Percentiles rank a stretch among this genome's conserved stretches.
These are phyloP conservation scores for Aphelinus atriplicis DNA, from an alignment of 1,140 invertebrate genomes.

Conservation along the genomic window DNA sequence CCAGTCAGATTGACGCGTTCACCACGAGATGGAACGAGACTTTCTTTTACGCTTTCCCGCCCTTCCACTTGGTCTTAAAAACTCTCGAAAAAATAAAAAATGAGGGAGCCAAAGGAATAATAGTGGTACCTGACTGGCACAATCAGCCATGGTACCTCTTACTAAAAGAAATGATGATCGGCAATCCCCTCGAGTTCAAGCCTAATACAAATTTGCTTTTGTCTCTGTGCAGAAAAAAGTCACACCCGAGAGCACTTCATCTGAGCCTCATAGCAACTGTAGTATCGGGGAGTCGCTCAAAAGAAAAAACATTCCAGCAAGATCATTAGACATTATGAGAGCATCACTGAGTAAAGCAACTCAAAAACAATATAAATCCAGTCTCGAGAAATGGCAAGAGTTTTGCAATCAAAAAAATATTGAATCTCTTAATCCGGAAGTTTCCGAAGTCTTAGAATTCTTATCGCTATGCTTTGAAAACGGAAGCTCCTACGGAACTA, in stretches of 20 bases:
- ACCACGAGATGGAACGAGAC: constrained; percentile 1
- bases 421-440: not conserved
- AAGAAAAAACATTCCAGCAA: not conserved
- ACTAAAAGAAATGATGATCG: not conserved
- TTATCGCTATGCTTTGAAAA: not conserved
- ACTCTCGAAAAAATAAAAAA: not conserved
- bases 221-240: not conserved
- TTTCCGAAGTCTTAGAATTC: not conserved
- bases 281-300: not conserved
- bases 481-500: not conserved
- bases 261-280: constrained; percentile 12
- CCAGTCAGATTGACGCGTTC: constrained; percentile 17
- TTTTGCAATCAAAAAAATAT: not conserved
- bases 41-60: constrained; percentile 9
- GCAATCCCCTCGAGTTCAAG: not conserved
- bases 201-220: not conserved
- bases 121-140: constrained; percentile 10
- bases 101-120: not conserved
- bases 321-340: not conserved
- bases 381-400: not conserved
- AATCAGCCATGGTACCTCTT: constrained; percentile 16
- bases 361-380: not conserved
- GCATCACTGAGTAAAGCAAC: constrained; percentile 1
- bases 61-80: not conserved
- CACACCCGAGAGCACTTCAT: constrained; percentile 10